Conservation (phyloP, 1,140 invertebrate genomes). For the Drosophila ercepeae region DNA sequence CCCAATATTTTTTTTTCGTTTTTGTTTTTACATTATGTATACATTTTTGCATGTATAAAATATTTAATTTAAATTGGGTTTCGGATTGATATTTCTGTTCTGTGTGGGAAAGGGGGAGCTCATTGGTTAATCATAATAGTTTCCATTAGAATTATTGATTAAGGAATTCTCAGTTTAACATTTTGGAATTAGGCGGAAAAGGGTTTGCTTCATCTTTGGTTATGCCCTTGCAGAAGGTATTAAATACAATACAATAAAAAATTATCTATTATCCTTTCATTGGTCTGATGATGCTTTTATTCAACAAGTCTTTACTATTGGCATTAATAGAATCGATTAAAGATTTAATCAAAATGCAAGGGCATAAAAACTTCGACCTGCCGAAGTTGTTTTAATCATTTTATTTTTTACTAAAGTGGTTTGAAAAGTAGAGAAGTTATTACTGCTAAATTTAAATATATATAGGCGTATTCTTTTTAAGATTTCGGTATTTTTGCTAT, state of each 20-base stretch:
- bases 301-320: neutral
- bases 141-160: slow-evolving; percentile 54
- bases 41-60: slow-evolving; percentile 70
- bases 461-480: slow-evolving; percentile 37
- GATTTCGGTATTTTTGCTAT: slow-evolving; percentile 46
- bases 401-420: slow-evolving; percentile 55
- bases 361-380: neutral
- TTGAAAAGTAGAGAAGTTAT: slow-evolving; percentile 59
- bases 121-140: slow-evolving; percentile 50
- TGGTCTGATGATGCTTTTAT: neutral
- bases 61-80: slow-evolving; percentile 67
- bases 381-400: neutral
- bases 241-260: neutral
- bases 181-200: slow-evolving; percentile 40
- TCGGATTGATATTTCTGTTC: slow-evolving; percentile 66
- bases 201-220: slow-evolving; percentile 25
- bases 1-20: neutral
- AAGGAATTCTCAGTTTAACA: slow-evolving; percentile 45
- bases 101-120: slow-evolving; percentile 34
- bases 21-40: slow-evolving; percentile 60
- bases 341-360: neutral
- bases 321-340: neutral
- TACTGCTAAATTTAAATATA: slow-evolving; percentile 59
- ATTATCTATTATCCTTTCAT: neutral
- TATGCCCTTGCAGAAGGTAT: neutral